phyloP scores from a whole-genome alignment of 2,888 invertebrate genomes.

The Agriopis leucophaearia region DNA sequence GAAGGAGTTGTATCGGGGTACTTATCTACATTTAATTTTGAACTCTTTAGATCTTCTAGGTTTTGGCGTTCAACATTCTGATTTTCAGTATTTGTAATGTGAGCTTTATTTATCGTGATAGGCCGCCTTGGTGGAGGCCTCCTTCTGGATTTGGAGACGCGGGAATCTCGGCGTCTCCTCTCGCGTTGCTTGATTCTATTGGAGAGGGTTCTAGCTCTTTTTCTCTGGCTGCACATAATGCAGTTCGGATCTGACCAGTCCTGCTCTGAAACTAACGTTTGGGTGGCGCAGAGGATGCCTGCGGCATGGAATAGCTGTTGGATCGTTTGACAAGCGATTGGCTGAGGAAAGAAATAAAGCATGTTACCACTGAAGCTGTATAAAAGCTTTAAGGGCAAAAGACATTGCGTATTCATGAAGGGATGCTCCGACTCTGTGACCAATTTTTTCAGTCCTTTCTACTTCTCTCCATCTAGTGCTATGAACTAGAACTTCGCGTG shows the following conservation, averaged over 20 bases:
- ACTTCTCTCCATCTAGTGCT: too few species aligned
- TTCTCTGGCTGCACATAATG: conserved; percentile 7
- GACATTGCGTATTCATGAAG: too few species aligned
- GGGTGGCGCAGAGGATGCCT: background rate
- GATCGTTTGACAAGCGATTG: background rate
- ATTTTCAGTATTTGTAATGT: background rate
- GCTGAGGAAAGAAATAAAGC: background rate
- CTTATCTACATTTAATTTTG: background rate
- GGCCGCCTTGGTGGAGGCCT: background rate
- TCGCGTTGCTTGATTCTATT: background rate
- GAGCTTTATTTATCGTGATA: background rate
- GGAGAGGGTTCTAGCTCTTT: background rate
- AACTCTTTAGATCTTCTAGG: background rate
- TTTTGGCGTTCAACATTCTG: background rate
- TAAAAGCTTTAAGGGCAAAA: background rate
- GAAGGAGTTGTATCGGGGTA: background rate
- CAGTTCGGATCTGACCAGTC: conserved; percentile 4
- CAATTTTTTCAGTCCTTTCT: too few species aligned
- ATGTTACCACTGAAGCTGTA: background rate
- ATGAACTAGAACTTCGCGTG: too few species aligned
- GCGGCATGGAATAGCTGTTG: background rate
- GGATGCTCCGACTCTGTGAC: too few species aligned
- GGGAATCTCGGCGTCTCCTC: background rate
- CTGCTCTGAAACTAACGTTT: background rate
- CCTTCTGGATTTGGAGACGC: conserved; percentile 4